Evolutionary conservation across 1,140 invertebrate genomes (phyloP).

Genomic region (Atta cephalotes): DNA sequence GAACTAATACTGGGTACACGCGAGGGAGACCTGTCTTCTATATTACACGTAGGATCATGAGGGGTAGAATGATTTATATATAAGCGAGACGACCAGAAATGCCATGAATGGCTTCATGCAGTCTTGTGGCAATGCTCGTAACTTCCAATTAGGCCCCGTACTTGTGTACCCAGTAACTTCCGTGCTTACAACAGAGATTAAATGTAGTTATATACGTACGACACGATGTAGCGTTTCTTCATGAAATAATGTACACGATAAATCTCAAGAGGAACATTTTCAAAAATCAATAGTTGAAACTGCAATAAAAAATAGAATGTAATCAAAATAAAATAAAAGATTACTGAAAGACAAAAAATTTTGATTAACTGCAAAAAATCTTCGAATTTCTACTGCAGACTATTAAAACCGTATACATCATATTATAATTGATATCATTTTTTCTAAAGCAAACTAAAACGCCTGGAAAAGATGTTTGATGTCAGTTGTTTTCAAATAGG

Average conservation of each 20-base stretch:
- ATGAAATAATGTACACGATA: conserved; percentile 19
- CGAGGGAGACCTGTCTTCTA: conserved; percentile 60
- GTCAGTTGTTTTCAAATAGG: conserved; percentile 13
- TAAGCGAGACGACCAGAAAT: conserved; percentile 71
- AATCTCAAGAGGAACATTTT: conserved; percentile 23
- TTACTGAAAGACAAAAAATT: neutral
- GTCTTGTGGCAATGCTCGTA: conserved; percentile 65
- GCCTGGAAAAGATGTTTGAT: neutral
- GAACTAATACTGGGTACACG: conserved; percentile 32
- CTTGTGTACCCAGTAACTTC: conserved; percentile 59
- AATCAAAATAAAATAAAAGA: neutral
- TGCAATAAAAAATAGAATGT: neutral
- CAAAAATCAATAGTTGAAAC: neutral
- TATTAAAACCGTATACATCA: neutral
- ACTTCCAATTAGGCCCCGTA: conserved; percentile 69
- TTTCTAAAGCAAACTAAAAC: neutral
- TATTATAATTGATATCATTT: neutral
- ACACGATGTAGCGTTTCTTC: conserved; percentile 43
- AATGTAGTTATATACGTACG: conserved; percentile 5
- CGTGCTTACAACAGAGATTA: conserved; percentile 52
- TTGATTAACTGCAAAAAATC: neutral
- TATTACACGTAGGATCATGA: conserved; percentile 56
- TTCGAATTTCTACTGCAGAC: neutral
- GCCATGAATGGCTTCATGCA: conserved; percentile 67
- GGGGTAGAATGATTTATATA: conserved; percentile 66